These are phyloP conservation scores for Ennomos quercinarius DNA, from an alignment of 2,888 invertebrate genomes.

Conservation along the genomic window DNA sequence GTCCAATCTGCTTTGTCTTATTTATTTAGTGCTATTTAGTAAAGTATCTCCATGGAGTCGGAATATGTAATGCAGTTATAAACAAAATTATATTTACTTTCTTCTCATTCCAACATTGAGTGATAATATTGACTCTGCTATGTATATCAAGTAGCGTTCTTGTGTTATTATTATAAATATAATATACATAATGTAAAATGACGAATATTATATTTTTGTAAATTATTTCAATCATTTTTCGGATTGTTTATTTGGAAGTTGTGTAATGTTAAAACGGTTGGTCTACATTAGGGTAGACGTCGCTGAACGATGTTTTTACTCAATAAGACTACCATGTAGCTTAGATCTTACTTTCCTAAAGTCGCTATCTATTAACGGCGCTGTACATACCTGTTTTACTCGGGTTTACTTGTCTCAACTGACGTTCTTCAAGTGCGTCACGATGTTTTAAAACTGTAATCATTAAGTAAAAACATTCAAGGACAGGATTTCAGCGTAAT, in stretches of 20 bases:
- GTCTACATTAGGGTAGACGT: constrained; percentile 53
- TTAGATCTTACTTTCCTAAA: constrained; percentile 3
- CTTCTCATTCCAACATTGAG: constrained; percentile 77
- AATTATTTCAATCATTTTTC: constrained; percentile 68
- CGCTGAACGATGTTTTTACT: constrained; percentile 35
- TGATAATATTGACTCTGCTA: constrained; percentile 63
- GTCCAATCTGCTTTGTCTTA: constrained; percentile 44
- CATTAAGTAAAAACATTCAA: no score
- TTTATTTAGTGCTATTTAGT: constrained; percentile 35
- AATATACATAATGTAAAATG: constrained; percentile 66
- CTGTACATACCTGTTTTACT: constrained; percentile 5
- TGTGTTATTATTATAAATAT: constrained; percentile 57
- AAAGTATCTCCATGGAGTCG: constrained; percentile 39
- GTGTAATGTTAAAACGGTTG: constrained; percentile 58
- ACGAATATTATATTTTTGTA: constrained; percentile 79
- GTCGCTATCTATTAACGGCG: constrained; percentile 5
- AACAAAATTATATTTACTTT: constrained; percentile 64
- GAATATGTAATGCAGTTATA: constrained; percentile 43
- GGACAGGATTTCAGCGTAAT: no score
- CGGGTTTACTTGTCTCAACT: neutral
- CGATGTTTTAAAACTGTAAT: no score
- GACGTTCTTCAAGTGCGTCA: no score
- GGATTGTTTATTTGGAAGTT: constrained; percentile 56
- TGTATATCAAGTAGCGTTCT: constrained; percentile 61
- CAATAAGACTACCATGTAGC: constrained; percentile 2